phyloP scores from a whole-genome alignment of 2,888 invertebrate species.

The Stenurella melanura region DNA sequence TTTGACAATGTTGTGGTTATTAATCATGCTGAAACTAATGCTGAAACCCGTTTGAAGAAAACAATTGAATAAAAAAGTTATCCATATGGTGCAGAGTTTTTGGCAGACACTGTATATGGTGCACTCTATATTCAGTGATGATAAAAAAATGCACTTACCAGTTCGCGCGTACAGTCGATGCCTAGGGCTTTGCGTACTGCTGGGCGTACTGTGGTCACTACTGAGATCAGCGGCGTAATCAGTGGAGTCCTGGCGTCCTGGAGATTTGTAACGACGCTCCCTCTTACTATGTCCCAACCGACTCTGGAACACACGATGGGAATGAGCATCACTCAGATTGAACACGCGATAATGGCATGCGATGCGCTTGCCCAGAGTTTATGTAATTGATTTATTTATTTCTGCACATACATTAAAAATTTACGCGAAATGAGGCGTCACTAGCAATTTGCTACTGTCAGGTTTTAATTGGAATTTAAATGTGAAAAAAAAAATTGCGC shows the following conservation, averaged over 20 bases:
- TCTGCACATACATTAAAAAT: neutral
- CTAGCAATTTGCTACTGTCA: too few species aligned
- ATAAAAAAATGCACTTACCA: slow-evolving; percentile 67
- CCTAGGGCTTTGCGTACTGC: slow-evolving; percentile 86
- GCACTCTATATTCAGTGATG: neutral
- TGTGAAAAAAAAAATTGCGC: slow-evolving; percentile 11
- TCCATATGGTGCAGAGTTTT: too few species aligned
- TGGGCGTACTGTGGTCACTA: slow-evolving; percentile 80
- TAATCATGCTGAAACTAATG: too few species aligned
- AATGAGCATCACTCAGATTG: slow-evolving; percentile 30
- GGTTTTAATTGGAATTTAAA: too few species aligned
- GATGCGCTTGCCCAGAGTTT: slow-evolving; percentile 36
- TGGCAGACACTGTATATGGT: too few species aligned
- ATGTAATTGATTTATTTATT: slow-evolving; percentile 28
- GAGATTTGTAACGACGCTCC: slow-evolving; percentile 77
- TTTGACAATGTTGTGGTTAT: too few species aligned
- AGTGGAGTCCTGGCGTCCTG: slow-evolving; percentile 78
- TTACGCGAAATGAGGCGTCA: neutral
- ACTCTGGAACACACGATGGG: slow-evolving; percentile 74
- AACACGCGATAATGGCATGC: slow-evolving; percentile 12
- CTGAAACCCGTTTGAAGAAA: too few species aligned
- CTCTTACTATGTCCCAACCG: slow-evolving; percentile 85
- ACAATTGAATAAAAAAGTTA: too few species aligned
- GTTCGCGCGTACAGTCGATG: slow-evolving; percentile 79
- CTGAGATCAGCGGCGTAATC: slow-evolving; percentile 89